Evolutionary conservation across 2,797 vertebrate genomes (phyloP).

Genomic region (Neostethus bicornis): DNA sequence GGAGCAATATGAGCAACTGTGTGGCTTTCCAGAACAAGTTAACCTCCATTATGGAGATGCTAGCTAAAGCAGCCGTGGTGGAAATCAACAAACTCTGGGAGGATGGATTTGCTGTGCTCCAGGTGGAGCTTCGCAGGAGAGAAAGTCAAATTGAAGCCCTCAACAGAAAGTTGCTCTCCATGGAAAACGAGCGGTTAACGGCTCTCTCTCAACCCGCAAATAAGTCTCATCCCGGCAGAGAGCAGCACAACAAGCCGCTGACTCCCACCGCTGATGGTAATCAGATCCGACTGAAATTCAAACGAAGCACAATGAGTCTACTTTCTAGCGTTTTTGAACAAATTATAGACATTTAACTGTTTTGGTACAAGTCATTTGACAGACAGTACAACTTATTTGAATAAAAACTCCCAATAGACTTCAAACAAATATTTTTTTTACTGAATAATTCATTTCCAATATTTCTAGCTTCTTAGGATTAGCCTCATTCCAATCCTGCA

Average conservation of each 20-base stretch:
- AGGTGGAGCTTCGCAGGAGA: constrained; percentile 71
- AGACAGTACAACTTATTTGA: no score
- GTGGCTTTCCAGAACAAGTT: constrained; percentile 76
- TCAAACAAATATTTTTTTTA: no score
- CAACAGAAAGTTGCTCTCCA: constrained; percentile 60
- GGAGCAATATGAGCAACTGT: constrained; percentile 61
- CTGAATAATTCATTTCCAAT: no score
- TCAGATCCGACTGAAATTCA: constrained; percentile 3
- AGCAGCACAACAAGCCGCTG: constrained; percentile 48
- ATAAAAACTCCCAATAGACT: no score
- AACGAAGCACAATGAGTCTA: not conserved
- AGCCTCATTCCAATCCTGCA: no score
- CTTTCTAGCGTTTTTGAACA: not conserved
- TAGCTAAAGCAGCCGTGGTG: constrained; percentile 75
- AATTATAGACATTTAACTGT: not conserved
- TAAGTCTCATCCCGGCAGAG: constrained; percentile 47
- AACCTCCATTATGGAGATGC: constrained; percentile 76
- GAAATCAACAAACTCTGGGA: constrained; percentile 80
- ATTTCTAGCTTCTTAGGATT: no score
- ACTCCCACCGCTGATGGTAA: constrained; percentile 51
- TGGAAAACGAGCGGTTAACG: constrained; percentile 66
- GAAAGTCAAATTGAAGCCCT: constrained; percentile 74
- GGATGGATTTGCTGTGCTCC: constrained; percentile 71
- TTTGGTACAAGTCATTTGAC: no score
- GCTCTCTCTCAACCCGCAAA: constrained; percentile 20